Evolutionary conservation across 2,888 invertebrate genomes (phyloP), one percentile per base, ranked within the genome.

Genomic region (Cancer borealis): DNA sequence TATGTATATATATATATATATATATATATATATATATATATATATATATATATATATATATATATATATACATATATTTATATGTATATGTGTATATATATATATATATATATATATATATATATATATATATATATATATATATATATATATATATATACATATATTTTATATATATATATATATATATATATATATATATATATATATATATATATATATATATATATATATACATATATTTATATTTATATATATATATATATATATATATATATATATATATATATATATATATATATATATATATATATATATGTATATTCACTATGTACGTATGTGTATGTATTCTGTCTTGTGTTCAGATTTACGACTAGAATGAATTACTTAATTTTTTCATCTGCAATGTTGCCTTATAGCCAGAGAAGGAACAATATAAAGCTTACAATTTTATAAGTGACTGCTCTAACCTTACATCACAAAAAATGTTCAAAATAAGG

Each of bases 361-460:
- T 30, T 49, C 60, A 39, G 30, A 54, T 90, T 39, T 90, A 54
- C 60, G 90, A 54, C 30, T 90, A 49, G 30, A 90, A 60, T 54
- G 30, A 88, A 88, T 49, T n/a, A 88, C 49, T 88, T 46, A 45
- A 88, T 46, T 88, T 88, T 87, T 46, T 49, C 46, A 49, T 26
- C 21, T 47, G 21, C 47, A 46, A 26, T 46, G 46, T 88, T 88
- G 88, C 88, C 88, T 88, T 46, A 88, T 39, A n/a, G 88, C 26
- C 88, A 88, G n/a, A 88, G n/a, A 88, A 88, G 46, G 88, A 88
- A 88, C 46, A 49, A 49, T 88, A n/a, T 88, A 49, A 46, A 88
- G 47, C 88, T 88, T 84, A 84, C 12, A 39, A 84, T 84, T 84
- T 84, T 84, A 84, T 10, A 84, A 84, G 12, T 30, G 84, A 84